Evolutionary conservation across 2,113 vertebrate species (phyloP), one percentile per base, ranked within the genome.

Genomic region (Sphaerodactylus townsendi): DNA sequence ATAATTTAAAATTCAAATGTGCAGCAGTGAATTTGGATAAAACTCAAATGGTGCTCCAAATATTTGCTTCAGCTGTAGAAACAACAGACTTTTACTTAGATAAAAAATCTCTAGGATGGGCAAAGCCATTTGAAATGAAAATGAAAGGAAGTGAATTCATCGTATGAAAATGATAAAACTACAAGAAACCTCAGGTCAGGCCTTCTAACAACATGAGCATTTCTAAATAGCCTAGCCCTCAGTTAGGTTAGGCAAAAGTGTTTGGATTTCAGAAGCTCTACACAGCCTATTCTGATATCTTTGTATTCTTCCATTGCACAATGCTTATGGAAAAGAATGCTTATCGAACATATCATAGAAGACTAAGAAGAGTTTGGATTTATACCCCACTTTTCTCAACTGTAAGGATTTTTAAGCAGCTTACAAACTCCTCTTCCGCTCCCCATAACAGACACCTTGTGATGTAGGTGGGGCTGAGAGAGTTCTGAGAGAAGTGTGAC

Each of bases 61-160:
- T 78, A 84, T 84, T 84, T 84, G 83, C 83, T 70, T 84, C 83
- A 84, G 83, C 75, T 84, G 83, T 84, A 37, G 66, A 84, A 84
- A 71, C 65, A 84, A 59, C 39, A 13, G 30, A 56, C 56, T 69
- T 77, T 53, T n/a, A 33, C 65, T 84, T 71, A n/a, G 53, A 35
- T 23, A 53, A 53, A 59, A 71, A 68, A 44, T 25, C 74, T 84
- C 33, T 62, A 35, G 44, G 69, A 15, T 84, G 66, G 75, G 50
- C 50, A 33, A 70, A 33, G 39, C 41, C 39, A 21, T 62, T 78
- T 28, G 23, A 39, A 78, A 46, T 46, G 9, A 46, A 30, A 71
- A 53, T 23, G 35, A 62, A 78, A 84, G 50, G 75, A 78, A 78
- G 83, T 71, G 75, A 84, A 75, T 71, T 78, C 68, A 84, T 84